phyloP scores from a whole-genome alignment of 2,113 vertebrate genomes.

The Anolis sagrei region DNA sequence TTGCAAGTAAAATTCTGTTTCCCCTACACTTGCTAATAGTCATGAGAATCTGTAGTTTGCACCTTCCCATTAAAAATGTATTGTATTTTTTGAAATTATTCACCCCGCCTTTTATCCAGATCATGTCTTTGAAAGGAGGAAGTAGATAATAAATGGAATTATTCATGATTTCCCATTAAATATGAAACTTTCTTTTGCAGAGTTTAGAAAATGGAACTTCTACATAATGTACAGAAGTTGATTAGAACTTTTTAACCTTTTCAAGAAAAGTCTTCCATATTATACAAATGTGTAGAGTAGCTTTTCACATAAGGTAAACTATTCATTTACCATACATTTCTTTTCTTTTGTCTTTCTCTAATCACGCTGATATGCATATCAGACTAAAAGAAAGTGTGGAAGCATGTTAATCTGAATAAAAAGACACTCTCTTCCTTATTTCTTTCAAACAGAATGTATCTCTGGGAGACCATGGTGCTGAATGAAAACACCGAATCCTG shows the following conservation, averaged over 20 bases:
- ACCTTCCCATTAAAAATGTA: constrained; percentile 90
- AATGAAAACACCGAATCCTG: constrained; percentile 65
- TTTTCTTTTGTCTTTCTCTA: constrained; percentile 51
- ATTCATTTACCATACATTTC: constrained; percentile 42
- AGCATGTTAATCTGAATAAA: constrained; percentile 53
- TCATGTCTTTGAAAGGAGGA: constrained; percentile 96
- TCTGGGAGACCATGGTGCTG: constrained; percentile 27
- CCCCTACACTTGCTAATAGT: constrained; percentile 86
- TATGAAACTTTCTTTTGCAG: constrained; percentile 98
- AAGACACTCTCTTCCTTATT: constrained; percentile 43
- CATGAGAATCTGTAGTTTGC: constrained; percentile 89
- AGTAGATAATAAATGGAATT: constrained; percentile 99
- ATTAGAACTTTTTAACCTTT: constrained; percentile 92
- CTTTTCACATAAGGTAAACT: constrained; percentile 70
- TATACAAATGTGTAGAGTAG: constrained; percentile 68
- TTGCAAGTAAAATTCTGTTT: constrained; percentile 90
- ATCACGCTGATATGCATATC: constrained; percentile 53
- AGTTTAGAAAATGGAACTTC: constrained; percentile 97
- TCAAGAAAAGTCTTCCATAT: constrained; percentile 74
- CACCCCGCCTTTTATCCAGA: constrained; percentile 94
- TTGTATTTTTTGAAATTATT: constrained; percentile 91
- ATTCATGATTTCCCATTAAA: constrained; percentile 99
- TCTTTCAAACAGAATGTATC: constrained; percentile 49
- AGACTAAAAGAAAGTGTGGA: constrained; percentile 26
- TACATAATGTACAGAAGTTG: constrained; percentile 98